phyloP scores from a whole-genome alignment of 2,113 vertebrate species.

The Microcebus murinus region DNA sequence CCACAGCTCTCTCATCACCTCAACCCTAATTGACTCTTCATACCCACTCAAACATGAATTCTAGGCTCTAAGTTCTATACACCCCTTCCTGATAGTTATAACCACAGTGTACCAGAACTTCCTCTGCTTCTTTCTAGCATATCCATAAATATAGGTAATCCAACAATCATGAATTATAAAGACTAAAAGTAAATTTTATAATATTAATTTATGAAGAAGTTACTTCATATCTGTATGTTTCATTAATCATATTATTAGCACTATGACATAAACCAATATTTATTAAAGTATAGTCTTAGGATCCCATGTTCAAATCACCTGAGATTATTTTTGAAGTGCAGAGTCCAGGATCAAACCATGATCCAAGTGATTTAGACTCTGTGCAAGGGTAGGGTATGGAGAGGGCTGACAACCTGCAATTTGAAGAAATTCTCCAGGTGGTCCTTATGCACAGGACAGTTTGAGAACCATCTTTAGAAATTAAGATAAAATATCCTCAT shows the following conservation, averaged over 20 bases:
- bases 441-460: background rate
- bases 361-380: background rate
- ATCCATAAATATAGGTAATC: background rate
- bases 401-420: background rate
- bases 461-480: background rate
- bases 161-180: background rate
- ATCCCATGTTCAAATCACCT: background rate
- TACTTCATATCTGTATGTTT: background rate
- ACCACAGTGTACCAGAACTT: background rate
- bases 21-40: background rate
- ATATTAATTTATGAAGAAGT: background rate
- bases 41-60: background rate
- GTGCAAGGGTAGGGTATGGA: rapidly evolving
- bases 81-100: background rate
- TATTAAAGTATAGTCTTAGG: background rate
- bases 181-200: background rate
- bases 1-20: background rate
- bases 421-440: background rate
- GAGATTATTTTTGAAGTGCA: conserved; percentile 17
- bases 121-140: background rate
- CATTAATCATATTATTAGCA: background rate
- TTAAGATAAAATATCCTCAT: background rate
- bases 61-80: background rate
- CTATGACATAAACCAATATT: background rate
- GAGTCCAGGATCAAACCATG: background rate